Conservation (phyloP, 2,797 vertebrate species). For the Cryptoblepharus egeriae region DNA sequence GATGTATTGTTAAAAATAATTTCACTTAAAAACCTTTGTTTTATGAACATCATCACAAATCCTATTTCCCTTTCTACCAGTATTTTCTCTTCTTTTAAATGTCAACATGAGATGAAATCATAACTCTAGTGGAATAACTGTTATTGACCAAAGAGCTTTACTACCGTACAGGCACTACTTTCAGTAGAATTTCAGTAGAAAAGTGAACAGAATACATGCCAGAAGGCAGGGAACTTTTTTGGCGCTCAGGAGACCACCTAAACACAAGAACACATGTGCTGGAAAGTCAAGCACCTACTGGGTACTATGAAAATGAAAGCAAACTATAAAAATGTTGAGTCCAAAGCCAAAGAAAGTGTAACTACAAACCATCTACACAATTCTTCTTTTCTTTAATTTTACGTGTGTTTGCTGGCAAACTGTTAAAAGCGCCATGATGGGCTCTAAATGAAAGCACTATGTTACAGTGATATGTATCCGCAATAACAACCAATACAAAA, state of each 20-base stretch:
- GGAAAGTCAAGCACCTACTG: slow-evolving; percentile 43
- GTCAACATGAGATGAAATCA: slow-evolving; percentile 15
- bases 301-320: slow-evolving; percentile 54
- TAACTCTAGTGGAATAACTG: not conserved
- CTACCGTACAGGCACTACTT: slow-evolving; percentile 37
- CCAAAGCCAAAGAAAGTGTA: slow-evolving; percentile 43
- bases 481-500: slow-evolving; percentile 72
- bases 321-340: slow-evolving; percentile 47
- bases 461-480: slow-evolving; percentile 71
- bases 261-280: slow-evolving; percentile 22
- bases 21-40: not conserved
- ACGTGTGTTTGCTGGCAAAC: slow-evolving; percentile 44
- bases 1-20: not conserved
- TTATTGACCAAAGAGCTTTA: not conserved
- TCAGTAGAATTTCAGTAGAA: slow-evolving; percentile 38
- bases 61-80: slow-evolving; percentile 15
- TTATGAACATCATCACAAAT: slow-evolving; percentile 26
- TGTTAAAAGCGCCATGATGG: slow-evolving; percentile 56
- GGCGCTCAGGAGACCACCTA: slow-evolving; percentile 41
- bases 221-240: slow-evolving; percentile 34
- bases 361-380: slow-evolving; percentile 41
- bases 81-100: slow-evolving; percentile 41
- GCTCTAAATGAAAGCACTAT: slow-evolving; percentile 75
- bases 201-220: slow-evolving; percentile 52
- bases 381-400: slow-evolving; percentile 65